Percentiles rank a stretch among this genome's conserved stretches.
Conservation (phyloP, 2,797 vertebrate species). For the Scarus forsteni region DNA sequence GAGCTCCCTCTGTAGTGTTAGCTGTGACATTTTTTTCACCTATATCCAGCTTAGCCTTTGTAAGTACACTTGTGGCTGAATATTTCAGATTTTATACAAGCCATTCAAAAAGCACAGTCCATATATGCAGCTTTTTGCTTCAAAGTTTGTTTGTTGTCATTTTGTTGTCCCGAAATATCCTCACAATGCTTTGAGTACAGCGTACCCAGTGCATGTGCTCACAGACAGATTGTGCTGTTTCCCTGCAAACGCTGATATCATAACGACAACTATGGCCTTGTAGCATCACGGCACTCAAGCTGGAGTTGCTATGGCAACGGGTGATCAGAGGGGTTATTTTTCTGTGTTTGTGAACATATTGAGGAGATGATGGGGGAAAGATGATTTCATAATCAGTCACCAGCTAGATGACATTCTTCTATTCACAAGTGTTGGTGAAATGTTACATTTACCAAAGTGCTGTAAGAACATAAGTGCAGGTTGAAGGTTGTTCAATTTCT, state of each 20-base stretch:
- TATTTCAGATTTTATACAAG: background rate
- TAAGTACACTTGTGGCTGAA: background rate
- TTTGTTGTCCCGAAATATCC: constrained; percentile 8
- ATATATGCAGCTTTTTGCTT: background rate
- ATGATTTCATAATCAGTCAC: constrained; percentile 66
- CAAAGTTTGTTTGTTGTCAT: constrained; percentile 12
- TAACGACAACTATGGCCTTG: constrained; percentile 76
- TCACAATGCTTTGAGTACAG: background rate
- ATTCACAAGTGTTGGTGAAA: background rate
- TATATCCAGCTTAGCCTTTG: background rate
- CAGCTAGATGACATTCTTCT: constrained; percentile 32
- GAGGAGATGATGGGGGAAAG: constrained; percentile 68
- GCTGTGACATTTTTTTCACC: constrained; percentile 1
- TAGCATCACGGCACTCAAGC: constrained; percentile 75
- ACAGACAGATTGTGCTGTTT: constrained; percentile 66
- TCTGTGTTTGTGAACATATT: constrained; percentile 77
- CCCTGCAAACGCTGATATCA: constrained; percentile 68
- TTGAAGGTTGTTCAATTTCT: no score
- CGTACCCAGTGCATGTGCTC: constrained; percentile 38
- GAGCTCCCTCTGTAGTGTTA: background rate
- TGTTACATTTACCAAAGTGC: background rate
- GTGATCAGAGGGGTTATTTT: constrained; percentile 77
- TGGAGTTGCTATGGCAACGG: constrained; percentile 84
- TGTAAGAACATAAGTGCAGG: background rate
- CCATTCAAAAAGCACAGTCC: background rate